Conservation (phyloP, 2,888 invertebrate species). For the Chrysolina haemoptera region DNA sequence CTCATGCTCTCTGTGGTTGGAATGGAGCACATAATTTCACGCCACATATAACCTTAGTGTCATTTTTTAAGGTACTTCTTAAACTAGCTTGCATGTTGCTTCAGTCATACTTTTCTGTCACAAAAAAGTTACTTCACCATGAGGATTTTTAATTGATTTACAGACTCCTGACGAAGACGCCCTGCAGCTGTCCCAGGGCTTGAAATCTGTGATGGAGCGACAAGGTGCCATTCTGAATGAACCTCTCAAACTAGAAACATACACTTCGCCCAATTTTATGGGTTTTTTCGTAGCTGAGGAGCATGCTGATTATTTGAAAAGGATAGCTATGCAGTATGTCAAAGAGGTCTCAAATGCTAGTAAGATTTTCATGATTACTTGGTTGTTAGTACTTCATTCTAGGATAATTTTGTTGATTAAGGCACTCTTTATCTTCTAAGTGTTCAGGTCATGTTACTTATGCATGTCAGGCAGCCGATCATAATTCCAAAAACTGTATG, state of each 20-base stretch:
- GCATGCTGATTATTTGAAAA: slow-evolving; percentile 85
- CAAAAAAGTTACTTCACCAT: not conserved
- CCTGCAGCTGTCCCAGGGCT: slow-evolving; percentile 78
- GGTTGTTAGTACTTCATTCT: not conserved
- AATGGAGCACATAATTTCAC: slow-evolving; percentile 93
- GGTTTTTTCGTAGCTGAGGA: slow-evolving; percentile 89
- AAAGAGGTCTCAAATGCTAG: slow-evolving; percentile 84
- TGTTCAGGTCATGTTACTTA: too few species aligned
- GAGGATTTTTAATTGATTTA: slow-evolving; percentile 29
- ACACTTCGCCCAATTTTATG: slow-evolving; percentile 91
- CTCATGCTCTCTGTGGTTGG: slow-evolving; percentile 83
- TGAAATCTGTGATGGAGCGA: slow-evolving; percentile 82
- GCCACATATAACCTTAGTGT: slow-evolving; percentile 91
- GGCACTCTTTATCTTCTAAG: too few species aligned
- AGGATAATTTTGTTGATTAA: too few species aligned
- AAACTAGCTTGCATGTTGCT: too few species aligned
- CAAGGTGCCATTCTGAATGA: slow-evolving; percentile 78
- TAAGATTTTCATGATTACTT: slow-evolving; percentile 67
- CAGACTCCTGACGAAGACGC: slow-evolving; percentile 85
- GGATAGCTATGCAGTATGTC: slow-evolving; percentile 85
- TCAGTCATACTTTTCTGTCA: too few species aligned
- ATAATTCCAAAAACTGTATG: too few species aligned
- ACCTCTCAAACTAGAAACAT: slow-evolving; percentile 83
- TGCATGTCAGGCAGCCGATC: too few species aligned
- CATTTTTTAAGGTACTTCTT: slow-evolving; percentile 84